phyloP scores from a whole-genome alignment of 2,888 invertebrate genomes.

The Apodemia duryi region DNA sequence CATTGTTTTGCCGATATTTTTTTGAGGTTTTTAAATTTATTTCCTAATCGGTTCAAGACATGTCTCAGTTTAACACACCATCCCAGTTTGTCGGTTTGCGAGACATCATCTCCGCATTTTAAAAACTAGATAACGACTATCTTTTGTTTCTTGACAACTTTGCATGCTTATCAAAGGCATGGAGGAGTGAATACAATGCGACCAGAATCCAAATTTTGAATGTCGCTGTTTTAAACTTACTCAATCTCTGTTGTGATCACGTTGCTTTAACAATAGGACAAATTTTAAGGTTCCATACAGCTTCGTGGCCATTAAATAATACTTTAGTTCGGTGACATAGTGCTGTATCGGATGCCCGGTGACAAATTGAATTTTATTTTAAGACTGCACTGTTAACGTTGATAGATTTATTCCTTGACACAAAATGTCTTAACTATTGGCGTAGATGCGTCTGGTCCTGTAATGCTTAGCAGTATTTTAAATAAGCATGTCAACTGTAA shows the following conservation, averaged over 20 bases:
- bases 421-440: not conserved
- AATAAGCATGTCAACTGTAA: not conserved
- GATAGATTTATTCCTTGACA: constrained; percentile 4
- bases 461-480: not conserved
- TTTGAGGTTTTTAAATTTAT: no score
- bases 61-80: no score
- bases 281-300: not conserved
- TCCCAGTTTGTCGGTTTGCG: no score
- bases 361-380: constrained; percentile 14
- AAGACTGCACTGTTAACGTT: constrained; percentile 13
- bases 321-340: not conserved
- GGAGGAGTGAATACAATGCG: no score
- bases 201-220: no score
- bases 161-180: no score
- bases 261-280: not conserved
- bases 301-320: not conserved
- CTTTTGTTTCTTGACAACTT: no score
- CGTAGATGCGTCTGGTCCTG: not conserved
- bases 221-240: no score
- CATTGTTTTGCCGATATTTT: no score
- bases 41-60: no score
- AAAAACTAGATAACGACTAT: no score
- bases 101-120: no score
- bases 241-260: not conserved
- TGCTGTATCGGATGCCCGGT: not conserved